Conservation (phyloP, 2,113 vertebrate genomes). For the Anas platyrhynchos region DNA sequence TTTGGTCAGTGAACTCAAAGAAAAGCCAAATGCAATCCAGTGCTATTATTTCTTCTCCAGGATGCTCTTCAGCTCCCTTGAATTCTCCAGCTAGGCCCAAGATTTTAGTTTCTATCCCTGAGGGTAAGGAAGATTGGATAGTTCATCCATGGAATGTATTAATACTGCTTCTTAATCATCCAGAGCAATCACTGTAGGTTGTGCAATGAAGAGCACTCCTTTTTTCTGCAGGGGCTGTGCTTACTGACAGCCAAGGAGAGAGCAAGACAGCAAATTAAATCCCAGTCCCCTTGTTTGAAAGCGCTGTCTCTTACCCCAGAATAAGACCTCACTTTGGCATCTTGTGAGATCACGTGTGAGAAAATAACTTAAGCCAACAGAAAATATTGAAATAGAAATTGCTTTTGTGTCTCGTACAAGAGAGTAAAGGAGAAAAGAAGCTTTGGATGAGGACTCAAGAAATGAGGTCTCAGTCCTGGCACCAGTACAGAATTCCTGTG, state of each 20-base stretch:
- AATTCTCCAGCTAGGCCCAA: neutral
- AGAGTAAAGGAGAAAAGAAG: neutral
- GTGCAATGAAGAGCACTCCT: constrained; percentile 50
- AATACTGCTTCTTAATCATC: constrained; percentile 61
- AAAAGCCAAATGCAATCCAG: neutral
- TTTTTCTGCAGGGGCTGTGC: constrained; percentile 41
- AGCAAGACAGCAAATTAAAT: constrained; percentile 2
- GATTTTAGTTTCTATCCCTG: constrained; percentile 60
- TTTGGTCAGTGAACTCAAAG: neutral
- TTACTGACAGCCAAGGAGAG: constrained; percentile 4
- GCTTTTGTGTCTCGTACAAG: neutral
- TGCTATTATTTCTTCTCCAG: neutral
- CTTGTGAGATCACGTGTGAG: neutral
- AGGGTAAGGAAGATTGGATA: constrained; percentile 64
- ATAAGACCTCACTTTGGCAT: neutral
- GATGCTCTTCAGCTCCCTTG: neutral
- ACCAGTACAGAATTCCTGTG: neutral
- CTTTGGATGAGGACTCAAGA: constrained; percentile 1
- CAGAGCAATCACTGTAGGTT: constrained; percentile 33
- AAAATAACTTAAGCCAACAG: neutral
- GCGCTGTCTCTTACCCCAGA: neutral
- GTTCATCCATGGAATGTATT: constrained; percentile 46
- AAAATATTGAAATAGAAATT: neutral
- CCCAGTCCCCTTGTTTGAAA: neutral
- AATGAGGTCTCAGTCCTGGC: constrained; percentile 25